Base-by-base conservation (phyloP, 2,113 vertebrate species). In the Bothrops jararaca region DNA sequence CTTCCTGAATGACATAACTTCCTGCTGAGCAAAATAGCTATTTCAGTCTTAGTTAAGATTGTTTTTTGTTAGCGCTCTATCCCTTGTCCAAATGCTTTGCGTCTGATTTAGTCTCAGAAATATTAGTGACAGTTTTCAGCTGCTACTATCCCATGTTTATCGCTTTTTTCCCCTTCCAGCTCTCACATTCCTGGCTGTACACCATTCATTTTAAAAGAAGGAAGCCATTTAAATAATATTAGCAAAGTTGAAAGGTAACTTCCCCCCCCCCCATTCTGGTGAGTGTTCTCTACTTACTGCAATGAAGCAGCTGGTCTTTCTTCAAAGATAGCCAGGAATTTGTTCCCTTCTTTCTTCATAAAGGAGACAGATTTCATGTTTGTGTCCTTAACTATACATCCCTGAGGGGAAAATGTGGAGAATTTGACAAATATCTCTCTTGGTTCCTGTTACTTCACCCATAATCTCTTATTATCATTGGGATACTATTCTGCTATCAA, bases 121-220 rank as follows among this genome's bases (percentile, higher is more conserved):
- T 86, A 54, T 10, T 58, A 85, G 80, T 86, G 80, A 91, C 29
- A 22, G 48, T 91, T 86, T 48, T 56, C 53, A 91, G 80, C 74
- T 91, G 80, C 42, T 57, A 23, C 80, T 23, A 18, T 22, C 22
- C 42, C 18, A 20, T 50, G 22, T 64, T 87, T 52, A 87, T 64
- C 3, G 45, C 29, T 56, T 91, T 53, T n/a, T 69, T 42, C 23
- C 39, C 24, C 4, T 4, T 91, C 8, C 8, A 29, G 5, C 13
- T 85, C 50, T 85, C 69, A 91, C 50, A 85, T 54, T 91, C 56
- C 34, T 52, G 18, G 34, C 90, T 86, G 3, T 22, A 48, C n/a
- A 64, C 56, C 54, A 86, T 60, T 57, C 22, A 45, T 90, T 90
- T 80, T 80, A 80, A n/a, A 80, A 90, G 90, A 54, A 90, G 80